Conservation (phyloP, 2,113 vertebrate species). For the Brachionichthys hirsutus region DNA sequence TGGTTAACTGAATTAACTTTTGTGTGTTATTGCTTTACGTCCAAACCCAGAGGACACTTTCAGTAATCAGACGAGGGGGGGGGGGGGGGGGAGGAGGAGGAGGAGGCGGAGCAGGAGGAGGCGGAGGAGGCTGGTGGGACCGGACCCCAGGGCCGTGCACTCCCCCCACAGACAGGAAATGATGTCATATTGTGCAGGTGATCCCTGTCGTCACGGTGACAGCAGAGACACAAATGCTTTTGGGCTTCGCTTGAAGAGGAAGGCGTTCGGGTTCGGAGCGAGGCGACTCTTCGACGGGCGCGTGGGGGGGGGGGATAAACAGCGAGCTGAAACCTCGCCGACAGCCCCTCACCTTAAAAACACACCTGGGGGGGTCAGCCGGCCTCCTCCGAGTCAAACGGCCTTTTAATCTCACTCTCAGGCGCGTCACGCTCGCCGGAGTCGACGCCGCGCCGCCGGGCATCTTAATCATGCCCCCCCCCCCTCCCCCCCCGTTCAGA, state of each 20-base stretch:
- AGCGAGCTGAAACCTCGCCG: conserved; percentile 25
- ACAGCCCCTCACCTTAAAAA: conserved; percentile 53
- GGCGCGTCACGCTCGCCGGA: conserved; percentile 18
- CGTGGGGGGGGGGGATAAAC: conserved; percentile 45
- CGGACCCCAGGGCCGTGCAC: background rate
- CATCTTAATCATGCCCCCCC: too few species aligned
- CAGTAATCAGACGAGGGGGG: conserved; percentile 57
- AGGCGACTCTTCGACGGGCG: conserved; percentile 32
- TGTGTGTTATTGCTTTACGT: conserved; percentile 74
- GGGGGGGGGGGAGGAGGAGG: conserved; percentile 18
- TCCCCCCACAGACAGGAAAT: too few species aligned
- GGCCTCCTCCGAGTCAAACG: conserved; percentile 48
- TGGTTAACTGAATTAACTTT: conserved; percentile 73
- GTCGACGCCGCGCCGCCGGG: conserved; percentile 15
- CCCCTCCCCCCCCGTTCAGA: too few species aligned
- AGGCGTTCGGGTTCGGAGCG: conserved; percentile 24
- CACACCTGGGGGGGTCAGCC: conserved; percentile 54
- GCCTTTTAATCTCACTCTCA: conserved; percentile 61
- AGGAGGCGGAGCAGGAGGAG: background rate
- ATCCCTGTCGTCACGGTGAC: conserved; percentile 18
- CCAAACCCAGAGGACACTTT: conserved; percentile 73
- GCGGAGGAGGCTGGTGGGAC: background rate
- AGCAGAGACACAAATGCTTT: conserved; percentile 16
- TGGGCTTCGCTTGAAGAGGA: conserved; percentile 24
- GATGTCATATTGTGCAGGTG: background rate